Evolutionary conservation across 2,888 invertebrate genomes (phyloP).

Genomic region (Epirrhoe alternata): DNA sequence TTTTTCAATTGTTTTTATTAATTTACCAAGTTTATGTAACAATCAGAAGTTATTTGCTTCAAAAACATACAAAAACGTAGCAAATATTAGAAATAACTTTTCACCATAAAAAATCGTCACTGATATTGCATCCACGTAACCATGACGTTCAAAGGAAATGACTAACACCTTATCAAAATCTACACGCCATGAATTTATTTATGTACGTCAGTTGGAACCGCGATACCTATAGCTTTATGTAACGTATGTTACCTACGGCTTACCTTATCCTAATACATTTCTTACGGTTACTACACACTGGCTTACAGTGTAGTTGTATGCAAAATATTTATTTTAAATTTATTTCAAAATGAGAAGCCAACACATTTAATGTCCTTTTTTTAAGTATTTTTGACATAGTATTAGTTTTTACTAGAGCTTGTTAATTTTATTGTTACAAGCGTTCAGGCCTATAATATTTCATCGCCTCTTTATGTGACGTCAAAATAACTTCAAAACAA

Average conservation of each 20-base stretch:
- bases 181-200: slow-evolving; percentile 26
- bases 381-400: no score
- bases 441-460: no score
- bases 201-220: slow-evolving; percentile 29
- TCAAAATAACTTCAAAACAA: background rate
- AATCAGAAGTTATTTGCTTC: no score
- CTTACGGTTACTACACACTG: background rate
- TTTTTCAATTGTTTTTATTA: no score
- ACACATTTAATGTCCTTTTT: no score
- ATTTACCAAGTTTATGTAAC: no score
- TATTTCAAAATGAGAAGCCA: no score
- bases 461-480: background rate
- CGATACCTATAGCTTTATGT: slow-evolving; percentile 8
- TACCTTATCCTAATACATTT: slow-evolving; percentile 9
- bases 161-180: slow-evolving; percentile 54
- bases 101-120: slow-evolving; percentile 2
- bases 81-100: background rate
- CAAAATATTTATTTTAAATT: no score
- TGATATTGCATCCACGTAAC: slow-evolving; percentile 29
- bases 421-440: no score
- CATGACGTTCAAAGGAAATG: slow-evolving; percentile 52
- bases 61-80: no score
- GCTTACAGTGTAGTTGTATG: background rate
- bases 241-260: slow-evolving; percentile 4
- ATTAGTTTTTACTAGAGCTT: no score